phyloP scores from a whole-genome alignment of 2,888 invertebrate genomes.

The Folsomia candida region DNA sequence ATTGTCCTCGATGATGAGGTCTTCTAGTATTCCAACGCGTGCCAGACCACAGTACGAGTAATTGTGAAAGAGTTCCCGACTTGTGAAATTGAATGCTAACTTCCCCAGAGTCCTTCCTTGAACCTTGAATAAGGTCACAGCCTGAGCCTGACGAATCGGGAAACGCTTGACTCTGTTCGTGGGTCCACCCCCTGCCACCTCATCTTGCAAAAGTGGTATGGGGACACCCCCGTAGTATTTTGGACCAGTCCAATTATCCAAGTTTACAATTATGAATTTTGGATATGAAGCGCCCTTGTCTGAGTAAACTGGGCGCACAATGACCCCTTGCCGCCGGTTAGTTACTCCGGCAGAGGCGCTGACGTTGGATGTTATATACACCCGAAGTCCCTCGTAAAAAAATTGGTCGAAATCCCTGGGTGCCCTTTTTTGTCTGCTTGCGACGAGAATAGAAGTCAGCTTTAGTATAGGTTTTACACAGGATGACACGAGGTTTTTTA shows the following conservation, averaged over 20 bases:
- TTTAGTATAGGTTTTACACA: not conserved
- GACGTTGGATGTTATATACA: not conserved
- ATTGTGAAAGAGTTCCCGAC: not conserved
- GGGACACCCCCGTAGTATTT: not conserved
- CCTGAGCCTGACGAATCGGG: not conserved
- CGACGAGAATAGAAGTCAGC: not conserved
- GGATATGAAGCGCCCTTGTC: not conserved
- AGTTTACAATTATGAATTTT: not conserved
- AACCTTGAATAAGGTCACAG: not conserved
- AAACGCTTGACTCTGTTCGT: not conserved
- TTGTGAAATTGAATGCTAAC: not conserved
- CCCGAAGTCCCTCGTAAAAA: not conserved
- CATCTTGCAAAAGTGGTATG: not conserved
- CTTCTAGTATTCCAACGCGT: not conserved
- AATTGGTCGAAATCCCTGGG: not conserved
- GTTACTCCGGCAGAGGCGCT: not conserved
- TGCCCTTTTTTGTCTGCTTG: not conserved
- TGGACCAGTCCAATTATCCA: not conserved
- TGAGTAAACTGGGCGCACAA: not conserved
- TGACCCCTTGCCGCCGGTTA: not conserved
- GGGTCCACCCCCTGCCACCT: not conserved
- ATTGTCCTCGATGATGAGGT: not conserved
- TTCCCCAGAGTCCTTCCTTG: not conserved
- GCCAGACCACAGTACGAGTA: not conserved
- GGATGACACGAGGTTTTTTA: not conserved